A percentile compares a stretch with the other conserved stretches of the same genome.
phyloP scores from a whole-genome alignment of 2,113 vertebrate species.

The Verasper variegatus region DNA sequence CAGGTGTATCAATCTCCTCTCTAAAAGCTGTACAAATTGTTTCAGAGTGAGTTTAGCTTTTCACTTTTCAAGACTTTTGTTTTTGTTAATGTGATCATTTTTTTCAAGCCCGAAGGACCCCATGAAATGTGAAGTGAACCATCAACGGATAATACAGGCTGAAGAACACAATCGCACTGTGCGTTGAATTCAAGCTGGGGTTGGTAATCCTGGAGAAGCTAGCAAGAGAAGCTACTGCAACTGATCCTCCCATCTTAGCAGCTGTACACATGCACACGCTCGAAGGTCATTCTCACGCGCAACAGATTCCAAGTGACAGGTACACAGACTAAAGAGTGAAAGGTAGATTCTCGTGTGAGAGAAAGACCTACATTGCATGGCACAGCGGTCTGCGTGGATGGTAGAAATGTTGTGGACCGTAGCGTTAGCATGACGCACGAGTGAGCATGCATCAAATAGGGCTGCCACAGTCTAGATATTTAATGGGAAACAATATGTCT shows the following conservation, averaged over 20 bases:
- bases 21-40: constrained; percentile 71
- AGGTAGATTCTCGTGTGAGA: no score
- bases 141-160: constrained; percentile 3
- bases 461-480: no score
- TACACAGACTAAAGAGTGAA: no score
- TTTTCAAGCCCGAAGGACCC: constrained; percentile 35
- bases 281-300: no score
- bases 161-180: constrained; percentile 1
- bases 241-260: background rate
- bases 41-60: constrained; percentile 62
- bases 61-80: constrained; percentile 52
- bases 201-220: background rate
- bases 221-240: background rate
- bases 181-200: background rate
- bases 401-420: no score
- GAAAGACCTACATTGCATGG: no score
- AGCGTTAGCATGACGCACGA: no score
- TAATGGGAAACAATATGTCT: no score
- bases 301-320: no score
- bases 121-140: constrained; percentile 47
- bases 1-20: constrained; percentile 55
- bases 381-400: no score
- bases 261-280: no score
- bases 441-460: no score
- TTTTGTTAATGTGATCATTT: constrained; percentile 22